Evolutionary conservation across 2,797 vertebrate genomes (phyloP).

Genomic region (Pseudocheirus occidentalis): DNA sequence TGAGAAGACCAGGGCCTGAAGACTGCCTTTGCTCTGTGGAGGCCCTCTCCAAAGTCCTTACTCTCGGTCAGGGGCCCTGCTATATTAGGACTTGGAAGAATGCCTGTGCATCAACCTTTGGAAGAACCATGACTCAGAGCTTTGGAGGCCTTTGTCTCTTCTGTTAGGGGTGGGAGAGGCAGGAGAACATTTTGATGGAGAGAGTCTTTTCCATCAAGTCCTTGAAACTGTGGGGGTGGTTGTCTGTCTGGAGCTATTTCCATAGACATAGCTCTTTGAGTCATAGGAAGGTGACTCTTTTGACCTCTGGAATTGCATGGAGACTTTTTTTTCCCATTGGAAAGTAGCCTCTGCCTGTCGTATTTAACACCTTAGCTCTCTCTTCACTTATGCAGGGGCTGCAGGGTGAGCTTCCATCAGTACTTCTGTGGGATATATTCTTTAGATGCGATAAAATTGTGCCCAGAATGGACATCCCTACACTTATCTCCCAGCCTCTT

Average conservation of each 20-base stretch:
- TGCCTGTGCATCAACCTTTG: neutral
- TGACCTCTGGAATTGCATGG: conserved; percentile 45
- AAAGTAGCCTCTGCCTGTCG: conserved; percentile 44
- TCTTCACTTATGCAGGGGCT: neutral
- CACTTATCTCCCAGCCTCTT: neutral
- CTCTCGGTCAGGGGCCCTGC: rapidly evolving
- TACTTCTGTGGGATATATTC: neutral
- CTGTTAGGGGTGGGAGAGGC: rapidly evolving
- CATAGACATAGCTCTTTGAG: conserved; percentile 36
- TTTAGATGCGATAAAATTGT: neutral
- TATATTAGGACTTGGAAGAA: neutral
- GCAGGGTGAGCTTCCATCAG: rapidly evolving
- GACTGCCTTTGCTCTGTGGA: neutral
- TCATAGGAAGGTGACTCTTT: conserved; percentile 47
- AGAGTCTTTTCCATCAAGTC: neutral
- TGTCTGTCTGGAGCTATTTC: neutral
- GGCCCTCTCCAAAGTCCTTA: neutral
- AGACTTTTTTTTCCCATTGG: conserved; percentile 62
- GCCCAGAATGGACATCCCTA: neutral
- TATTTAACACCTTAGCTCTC: neutral
- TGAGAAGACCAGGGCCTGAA: neutral
- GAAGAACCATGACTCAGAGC: neutral
- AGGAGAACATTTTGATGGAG: neutral
- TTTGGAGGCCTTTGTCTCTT: neutral
- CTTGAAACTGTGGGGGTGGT: neutral